Evolutionary conservation across 2,113 vertebrate species (phyloP), one percentile per base, ranked within the genome.

Genomic region (Genyomyrus donnyi): DNA sequence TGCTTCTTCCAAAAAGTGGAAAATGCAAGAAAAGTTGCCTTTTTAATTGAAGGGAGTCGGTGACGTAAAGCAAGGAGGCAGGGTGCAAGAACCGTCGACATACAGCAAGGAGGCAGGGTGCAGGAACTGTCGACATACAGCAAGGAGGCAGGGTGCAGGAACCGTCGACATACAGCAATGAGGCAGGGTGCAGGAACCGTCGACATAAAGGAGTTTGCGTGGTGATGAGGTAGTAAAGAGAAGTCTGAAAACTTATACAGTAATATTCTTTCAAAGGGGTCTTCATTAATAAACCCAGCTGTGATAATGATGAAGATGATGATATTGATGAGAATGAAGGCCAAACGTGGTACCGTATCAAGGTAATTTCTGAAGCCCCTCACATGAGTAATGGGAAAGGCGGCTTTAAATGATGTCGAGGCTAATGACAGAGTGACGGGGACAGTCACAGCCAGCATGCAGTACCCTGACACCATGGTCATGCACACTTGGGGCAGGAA

Each of bases 381-480:
- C 5, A 53, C 48, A n/a, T 53, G 24, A 77, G 42, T 35, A 11
- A 74, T 42, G 45, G 74, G 27, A 89, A 8, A 8, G 42, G 31
- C 31, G 17, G 9, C 15, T 42, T 46, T 39, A 11, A 89, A 74
- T 46, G 21, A 45, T 48, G 49, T 45, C 0, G n/a, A 5, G 27
- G n/a, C 5, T 5, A 31, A 52, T 46, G 49, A 11, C 27, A 70
- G 7, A 24, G 62, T 13, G 42, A 46, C 42, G 45, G 45, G 15
- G 66, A 89, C 49, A n/a, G n/a, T n/a, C n/a, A 10, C 21, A 84
- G 17, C 70, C 89, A 91, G 70, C 90, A 88, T 89, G 87, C 89
- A 90, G 56, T 80, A 83, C 53, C 74, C 92, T 31, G 46, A 66
- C 27, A 42, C 90, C 85, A 56, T 27, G 45, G 27, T 5, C 49